Evolutionary conservation across 2,797 vertebrate species (phyloP), one percentile per base, ranked within the genome.

Genomic region (Cuculus canorus): DNA sequence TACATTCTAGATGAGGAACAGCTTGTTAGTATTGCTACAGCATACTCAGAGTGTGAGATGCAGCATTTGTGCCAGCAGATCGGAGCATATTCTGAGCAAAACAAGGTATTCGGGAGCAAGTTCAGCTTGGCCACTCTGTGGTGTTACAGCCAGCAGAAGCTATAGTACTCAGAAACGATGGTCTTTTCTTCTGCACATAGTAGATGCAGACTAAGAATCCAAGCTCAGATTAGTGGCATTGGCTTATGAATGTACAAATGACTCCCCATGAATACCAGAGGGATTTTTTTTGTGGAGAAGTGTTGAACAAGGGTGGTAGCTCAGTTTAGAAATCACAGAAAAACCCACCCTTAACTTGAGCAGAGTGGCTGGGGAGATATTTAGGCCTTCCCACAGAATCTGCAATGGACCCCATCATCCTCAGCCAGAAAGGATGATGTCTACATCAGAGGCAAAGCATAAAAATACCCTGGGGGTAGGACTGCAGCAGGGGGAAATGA

Each of bases 1-100:
- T 92, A 85, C 75, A 22, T 32, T 79, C 10, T 5, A n/a, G 86
- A 70, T 23, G 32, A 47, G 75, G 56, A 80, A 57, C 2, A 15
- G 72, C 59, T 86, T 76, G 88, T 64, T 86, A 54, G 50, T 88
- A 83, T 78, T 72, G 66, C 77, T 71, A 7, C 60, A 37, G 69
- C 11, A 0, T 54, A 37, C 16, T 37, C 3, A 0, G 80, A 28
- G 72, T 24, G 61, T 0, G 10, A 92, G 88, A 60, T 64, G 37
- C 65, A 33, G 65, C 1, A 0, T 68, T 71, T 70, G 69, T 92
- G 90, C 88, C 88, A 59, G 57, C 1, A 2, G 53, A 54, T 88
- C 69, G 79, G 65, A 68, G 75, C 22, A 22, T n/a, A 28, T 30
- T 57, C 80, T 10, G 57, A 68, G 53, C 68, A 75, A 73, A 88